A percentile compares a stretch with the other conserved stretches of the same genome.
These are phyloP conservation scores for Netelia virgata DNA, from an alignment of 2,888 invertebrate genomes.

Conservation along the genomic window DNA sequence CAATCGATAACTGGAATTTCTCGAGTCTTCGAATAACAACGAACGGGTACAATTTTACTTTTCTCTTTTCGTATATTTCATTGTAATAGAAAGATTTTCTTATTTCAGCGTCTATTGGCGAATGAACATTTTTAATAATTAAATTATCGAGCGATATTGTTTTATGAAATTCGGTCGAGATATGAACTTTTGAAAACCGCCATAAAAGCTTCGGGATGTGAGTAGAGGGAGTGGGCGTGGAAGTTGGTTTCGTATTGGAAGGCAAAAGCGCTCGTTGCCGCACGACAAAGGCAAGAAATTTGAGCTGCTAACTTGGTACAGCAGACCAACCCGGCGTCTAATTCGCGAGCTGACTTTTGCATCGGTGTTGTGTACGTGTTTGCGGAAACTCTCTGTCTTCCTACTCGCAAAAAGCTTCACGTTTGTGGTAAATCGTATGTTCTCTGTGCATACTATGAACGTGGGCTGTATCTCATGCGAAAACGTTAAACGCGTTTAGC, in stretches of 20 bases:
- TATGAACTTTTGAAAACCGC: not conserved
- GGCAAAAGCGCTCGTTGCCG: not conserved
- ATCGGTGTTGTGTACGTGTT: not conserved
- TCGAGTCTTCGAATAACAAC: too few species aligned
- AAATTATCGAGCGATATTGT: not conserved
- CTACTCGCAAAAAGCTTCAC: not conserved
- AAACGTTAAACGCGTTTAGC: too few species aligned
- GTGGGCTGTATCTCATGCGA: not conserved
- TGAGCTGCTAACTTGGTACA: constrained; percentile 6
- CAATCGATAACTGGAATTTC: too few species aligned
- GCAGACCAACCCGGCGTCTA: constrained; percentile 1
- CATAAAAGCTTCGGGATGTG: not conserved
- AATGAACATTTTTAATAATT: not conserved
- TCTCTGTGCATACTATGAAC: not conserved
- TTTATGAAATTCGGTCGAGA: not conserved
- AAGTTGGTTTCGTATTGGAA: constrained; percentile 1
- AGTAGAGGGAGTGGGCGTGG: not conserved
- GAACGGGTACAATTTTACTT: too few species aligned
- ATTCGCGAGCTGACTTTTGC: constrained; percentile 30
- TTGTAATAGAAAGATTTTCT: too few species aligned
- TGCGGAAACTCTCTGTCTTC: not conserved
- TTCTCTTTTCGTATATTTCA: too few species aligned
- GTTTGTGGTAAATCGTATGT: not conserved
- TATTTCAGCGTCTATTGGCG: not conserved
- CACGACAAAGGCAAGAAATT: constrained; percentile 24